Evolutionary conservation across 2,888 invertebrate genomes (phyloP).

Genomic region (Nasonovia ribisnigri): DNA sequence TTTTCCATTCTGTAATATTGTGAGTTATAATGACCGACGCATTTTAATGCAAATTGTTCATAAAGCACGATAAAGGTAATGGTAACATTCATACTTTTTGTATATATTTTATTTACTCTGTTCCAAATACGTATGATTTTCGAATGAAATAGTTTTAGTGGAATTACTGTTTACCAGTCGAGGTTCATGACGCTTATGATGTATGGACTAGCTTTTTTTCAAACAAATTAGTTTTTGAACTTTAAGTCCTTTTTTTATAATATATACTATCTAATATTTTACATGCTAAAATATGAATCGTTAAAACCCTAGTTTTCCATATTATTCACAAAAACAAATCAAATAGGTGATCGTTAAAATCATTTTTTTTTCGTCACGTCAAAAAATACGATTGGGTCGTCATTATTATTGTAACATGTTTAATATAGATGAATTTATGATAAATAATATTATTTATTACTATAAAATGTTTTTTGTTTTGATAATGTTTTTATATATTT

Average conservation of each 20-base stretch:
- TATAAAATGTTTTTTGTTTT: neutral
- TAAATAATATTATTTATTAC: neutral
- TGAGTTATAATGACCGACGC: neutral
- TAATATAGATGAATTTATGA: no score
- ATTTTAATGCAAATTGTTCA: neutral
- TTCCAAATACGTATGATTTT: neutral
- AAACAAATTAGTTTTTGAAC: neutral
- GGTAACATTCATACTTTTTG: neutral
- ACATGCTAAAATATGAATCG: neutral
- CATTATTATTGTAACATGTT: neutral
- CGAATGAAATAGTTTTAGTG: neutral
- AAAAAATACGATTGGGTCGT: neutral
- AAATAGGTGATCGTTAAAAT: neutral
- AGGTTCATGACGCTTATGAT: no score
- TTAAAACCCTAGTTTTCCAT: neutral
- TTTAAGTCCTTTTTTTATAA: neutral
- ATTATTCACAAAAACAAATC: neutral
- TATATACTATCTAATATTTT: neutral
- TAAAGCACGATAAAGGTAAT: no score
- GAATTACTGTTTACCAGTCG: neutral
- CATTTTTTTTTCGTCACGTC: neutral
- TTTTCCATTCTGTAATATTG: neutral
- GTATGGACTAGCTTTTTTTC: neutral
- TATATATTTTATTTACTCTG: neutral
- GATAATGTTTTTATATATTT: no score